Evolutionary conservation across 2,113 vertebrate species (phyloP).

Genomic region (Epinephelus cyanopodus): DNA sequence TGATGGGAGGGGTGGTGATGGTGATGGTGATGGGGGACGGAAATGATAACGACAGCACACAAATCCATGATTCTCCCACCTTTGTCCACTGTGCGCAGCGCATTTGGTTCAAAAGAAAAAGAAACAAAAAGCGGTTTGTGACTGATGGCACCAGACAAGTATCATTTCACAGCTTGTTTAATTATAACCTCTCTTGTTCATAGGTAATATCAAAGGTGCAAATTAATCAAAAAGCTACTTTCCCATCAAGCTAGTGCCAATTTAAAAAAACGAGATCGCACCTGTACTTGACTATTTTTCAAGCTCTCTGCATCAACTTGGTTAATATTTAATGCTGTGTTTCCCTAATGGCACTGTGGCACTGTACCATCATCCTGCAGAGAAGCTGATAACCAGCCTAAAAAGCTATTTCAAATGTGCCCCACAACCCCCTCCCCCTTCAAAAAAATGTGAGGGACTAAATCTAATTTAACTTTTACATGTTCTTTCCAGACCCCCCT

Average conservation of each 20-base stretch:
- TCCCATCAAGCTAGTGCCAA: slow-evolving; percentile 17
- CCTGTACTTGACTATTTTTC: slow-evolving; percentile 28
- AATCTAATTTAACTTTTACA: slow-evolving; percentile 5
- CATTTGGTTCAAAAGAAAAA: slow-evolving; percentile 34
- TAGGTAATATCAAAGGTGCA: slow-evolving; percentile 14
- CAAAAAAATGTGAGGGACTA: background rate
- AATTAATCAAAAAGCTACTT: slow-evolving; percentile 25
- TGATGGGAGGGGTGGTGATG: slow-evolving; percentile 66
- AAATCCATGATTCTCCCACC: slow-evolving; percentile 78
- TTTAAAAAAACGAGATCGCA: slow-evolving; percentile 9
- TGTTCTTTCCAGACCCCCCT: slow-evolving; percentile 15
- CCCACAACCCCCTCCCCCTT: background rate
- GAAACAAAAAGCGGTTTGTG: slow-evolving; percentile 33
- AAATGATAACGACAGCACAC: slow-evolving; percentile 70
- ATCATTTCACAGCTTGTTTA: slow-evolving; percentile 35
- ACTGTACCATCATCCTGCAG: slow-evolving; percentile 26
- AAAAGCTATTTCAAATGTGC: slow-evolving; percentile 27
- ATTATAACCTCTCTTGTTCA: slow-evolving; percentile 40
- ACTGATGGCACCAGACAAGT: slow-evolving; percentile 14
- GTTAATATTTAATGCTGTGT: slow-evolving; percentile 56
- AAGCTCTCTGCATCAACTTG: slow-evolving; percentile 42
- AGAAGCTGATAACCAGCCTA: slow-evolving; percentile 22
- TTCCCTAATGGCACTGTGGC: slow-evolving; percentile 19
- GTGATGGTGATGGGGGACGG: slow-evolving; percentile 23
- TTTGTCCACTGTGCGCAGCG: slow-evolving; percentile 84